Evolutionary conservation across 2,797 vertebrate species (phyloP).

Genomic region (Intellagama lesueurii): DNA sequence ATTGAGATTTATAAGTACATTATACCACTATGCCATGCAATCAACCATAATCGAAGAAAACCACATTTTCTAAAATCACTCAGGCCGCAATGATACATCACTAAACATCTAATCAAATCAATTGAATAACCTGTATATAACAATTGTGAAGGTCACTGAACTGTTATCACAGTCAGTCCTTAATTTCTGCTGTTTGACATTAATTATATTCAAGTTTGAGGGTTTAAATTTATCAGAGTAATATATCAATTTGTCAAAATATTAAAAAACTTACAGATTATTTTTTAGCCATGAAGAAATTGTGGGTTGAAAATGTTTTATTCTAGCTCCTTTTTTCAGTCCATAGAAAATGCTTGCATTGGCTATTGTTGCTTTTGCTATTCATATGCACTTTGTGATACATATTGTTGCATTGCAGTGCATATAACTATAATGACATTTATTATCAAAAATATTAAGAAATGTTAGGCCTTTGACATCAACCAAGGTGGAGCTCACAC

Average conservation of each 20-base stretch:
- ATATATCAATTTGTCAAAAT: too few species aligned
- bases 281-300: too few species aligned
- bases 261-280: background rate
- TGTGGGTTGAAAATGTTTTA: too few species aligned
- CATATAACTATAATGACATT: too few species aligned
- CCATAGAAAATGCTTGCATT: too few species aligned
- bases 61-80: slow-evolving; percentile 1
- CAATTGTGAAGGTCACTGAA: background rate
- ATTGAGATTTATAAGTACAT: slow-evolving; percentile 15
- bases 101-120: background rate
- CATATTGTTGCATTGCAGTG: too few species aligned
- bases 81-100: background rate
- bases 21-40: background rate
- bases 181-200: background rate
- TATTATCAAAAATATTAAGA: background rate
- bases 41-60: slow-evolving; percentile 7
- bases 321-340: too few species aligned
- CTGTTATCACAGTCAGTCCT: background rate
- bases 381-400: too few species aligned
- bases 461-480: background rate
- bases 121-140: background rate
- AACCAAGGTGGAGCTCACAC: background rate
- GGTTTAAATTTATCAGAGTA: background rate
- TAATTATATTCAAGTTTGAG: background rate
- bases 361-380: too few species aligned